Evolutionary conservation across 2,888 invertebrate genomes (phyloP), one percentile per base, ranked within the genome.

Genomic region (Ennomos quercinarius): DNA sequence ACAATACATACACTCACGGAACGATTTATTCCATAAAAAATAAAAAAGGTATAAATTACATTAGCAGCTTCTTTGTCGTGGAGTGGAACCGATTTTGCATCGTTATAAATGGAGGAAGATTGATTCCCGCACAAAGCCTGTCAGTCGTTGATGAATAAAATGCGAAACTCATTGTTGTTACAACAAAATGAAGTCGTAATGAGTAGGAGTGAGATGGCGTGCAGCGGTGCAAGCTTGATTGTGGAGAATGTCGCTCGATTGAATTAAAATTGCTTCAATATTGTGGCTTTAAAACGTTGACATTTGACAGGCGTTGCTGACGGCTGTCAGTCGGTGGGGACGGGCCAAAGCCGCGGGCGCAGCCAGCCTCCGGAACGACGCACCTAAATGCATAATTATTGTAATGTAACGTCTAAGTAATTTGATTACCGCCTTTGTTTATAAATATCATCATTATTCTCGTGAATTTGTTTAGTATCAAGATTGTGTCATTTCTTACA

Each of bases 141-240:
- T 89, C 90, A 86, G 82, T 80, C 74, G 76, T 73, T 76, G 77
- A 77, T 78, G 86, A 86, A 86, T 86, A 82, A 84, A 86, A 77
- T 74, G 78, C 77, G 67, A 77, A 76, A 72, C 70, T 77, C 77
- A 87, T 91, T 91, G 89, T 91, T 89, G 88, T 88, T 85, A 87
- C 80, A 87, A 87, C 83, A 89, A 91, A 91, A 91, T 91, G 86
- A 90, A 91, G 90, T 79, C 85, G 80, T 90, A 91, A 91, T 91
- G 89, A 91, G 91, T 82, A 77, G 83, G 81, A 61, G 55, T 51
- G 60, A 61, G 60, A 61, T 39, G 51, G 53, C 43, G 43, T 37
- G 39, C 75, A 73, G 72, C 68, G 67, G 66, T 58, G 71, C 63
- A 62, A 69, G 69, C 73, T 71, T 76, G 76, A 71, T 78, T 79